Conservation (phyloP, 2,113 vertebrate species). For the Cyanoliseus patagonus region DNA sequence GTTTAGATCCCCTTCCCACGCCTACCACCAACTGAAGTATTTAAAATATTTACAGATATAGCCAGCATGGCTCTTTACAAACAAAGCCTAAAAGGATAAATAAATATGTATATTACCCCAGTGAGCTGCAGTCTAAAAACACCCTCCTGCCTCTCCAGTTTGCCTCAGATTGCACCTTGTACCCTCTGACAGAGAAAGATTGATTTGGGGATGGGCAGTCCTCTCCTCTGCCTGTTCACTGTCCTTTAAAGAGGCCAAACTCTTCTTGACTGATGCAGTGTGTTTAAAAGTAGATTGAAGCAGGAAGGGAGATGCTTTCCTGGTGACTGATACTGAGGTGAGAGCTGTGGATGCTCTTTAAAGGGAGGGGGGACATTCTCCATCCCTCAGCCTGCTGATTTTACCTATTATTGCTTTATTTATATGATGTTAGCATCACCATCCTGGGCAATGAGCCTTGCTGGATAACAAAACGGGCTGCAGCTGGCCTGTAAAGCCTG, state of each 20-base stretch:
- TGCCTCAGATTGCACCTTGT: background rate
- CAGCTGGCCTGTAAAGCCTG: background rate
- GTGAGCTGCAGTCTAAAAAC: background rate
- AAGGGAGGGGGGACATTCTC: background rate
- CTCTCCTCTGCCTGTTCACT: background rate
- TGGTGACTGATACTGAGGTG: background rate
- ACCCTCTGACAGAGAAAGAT: background rate
- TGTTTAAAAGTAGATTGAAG: background rate
- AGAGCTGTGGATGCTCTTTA: background rate
- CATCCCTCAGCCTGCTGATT: background rate
- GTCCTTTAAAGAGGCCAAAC: background rate
- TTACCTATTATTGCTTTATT: background rate
- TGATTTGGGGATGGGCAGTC: background rate
- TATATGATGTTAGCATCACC: background rate
- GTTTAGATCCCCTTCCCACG: background rate
- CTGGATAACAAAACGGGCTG: background rate
- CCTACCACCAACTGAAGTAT: background rate
- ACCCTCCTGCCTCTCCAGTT: background rate
- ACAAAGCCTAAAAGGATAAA: slow-evolving; percentile 17
- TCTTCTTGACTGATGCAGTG: background rate
- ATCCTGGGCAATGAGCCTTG: background rate
- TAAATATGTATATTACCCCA: background rate
- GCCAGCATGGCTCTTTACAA: slow-evolving; percentile 6
- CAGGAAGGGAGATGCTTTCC: background rate
- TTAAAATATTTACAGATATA: slow-evolving; percentile 41